Evolutionary conservation across 2,113 vertebrate species (phyloP), one percentile per base, ranked within the genome.

Genomic region (Ailurus styani): DNA sequence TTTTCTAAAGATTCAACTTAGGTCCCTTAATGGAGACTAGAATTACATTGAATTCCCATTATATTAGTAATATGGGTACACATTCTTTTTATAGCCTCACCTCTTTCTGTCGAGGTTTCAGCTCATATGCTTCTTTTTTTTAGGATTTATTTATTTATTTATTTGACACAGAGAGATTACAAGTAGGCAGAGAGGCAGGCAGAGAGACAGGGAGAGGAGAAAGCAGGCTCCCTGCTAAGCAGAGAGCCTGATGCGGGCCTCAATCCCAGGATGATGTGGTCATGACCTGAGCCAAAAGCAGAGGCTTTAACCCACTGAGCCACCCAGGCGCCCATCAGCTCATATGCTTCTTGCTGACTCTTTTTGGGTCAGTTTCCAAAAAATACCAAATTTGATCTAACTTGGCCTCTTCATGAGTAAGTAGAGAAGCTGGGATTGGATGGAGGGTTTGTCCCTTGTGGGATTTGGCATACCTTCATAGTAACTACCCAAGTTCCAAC

Each of bases 341-440:
- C 40, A 85, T 79, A 77, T 13, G 12, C 90, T 93, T 93, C 11
- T 85, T 88, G 10, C 75, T 96, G 55, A 91, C 79, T 95, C 87
- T 52, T 12, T 92, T 96, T 90, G 14, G 17, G 14, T 87, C 31
- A 84, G 47, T 88, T 93, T 96, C 62, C 70, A 91, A 90, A 75
- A 15, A 72, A 54, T 64, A 95, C 64, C 5, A 54, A 77, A 8
- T 94, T 78, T 95, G 42, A 29, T 93, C 81, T 90, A 84, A n/a
- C 23, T 84, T 91, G 21, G 37, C 34, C 50, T 96, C 77, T 85
- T 55, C 7, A 15, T 62, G 54, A 90, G 12, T n/a, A 90, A 93
- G 75, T 60, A 93, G 23, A 87, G 21, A 27, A 77, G 34, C 13
- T 72, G 50, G 25, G 42, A 7, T 93, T 93, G 50, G n/a, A 68